phyloP scores from a whole-genome alignment of 1,140 invertebrate species.

The Polypedilum vanderplanki region DNA sequence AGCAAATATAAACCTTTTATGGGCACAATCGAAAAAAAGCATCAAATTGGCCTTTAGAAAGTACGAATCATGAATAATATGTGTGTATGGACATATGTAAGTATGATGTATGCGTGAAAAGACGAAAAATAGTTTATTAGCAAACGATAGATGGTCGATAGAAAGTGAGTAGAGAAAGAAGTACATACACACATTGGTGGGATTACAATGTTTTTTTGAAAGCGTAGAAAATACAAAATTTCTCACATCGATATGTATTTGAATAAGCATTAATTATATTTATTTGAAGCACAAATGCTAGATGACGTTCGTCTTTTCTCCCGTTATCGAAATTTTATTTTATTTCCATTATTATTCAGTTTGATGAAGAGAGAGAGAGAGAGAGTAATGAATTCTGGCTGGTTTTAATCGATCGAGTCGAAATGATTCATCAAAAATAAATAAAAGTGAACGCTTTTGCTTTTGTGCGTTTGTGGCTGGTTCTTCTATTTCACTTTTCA shows the following conservation, averaged over 20 bases:
- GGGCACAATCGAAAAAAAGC: conserved; percentile 4
- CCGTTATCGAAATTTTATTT: background rate
- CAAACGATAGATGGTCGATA: too few species aligned
- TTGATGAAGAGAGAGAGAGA: background rate
- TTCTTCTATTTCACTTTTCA: conserved; percentile 2
- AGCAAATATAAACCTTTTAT: background rate
- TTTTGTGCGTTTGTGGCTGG: background rate
- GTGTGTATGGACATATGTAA: background rate
- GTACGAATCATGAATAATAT: too few species aligned
- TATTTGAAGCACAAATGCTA: background rate
- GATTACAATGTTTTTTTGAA: background rate
- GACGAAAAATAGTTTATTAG: background rate
- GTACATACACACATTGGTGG: background rate
- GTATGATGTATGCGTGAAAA: background rate
- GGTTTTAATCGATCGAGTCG: background rate
- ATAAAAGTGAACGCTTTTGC: background rate
- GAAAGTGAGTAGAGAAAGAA: too few species aligned
- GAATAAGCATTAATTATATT: conserved; percentile 3
- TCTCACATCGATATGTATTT: background rate
- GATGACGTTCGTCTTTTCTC: background rate
- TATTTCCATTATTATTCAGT: background rate
- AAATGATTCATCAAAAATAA: background rate
- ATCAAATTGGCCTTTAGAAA: conserved; percentile 1
- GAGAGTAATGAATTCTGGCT: too few species aligned
- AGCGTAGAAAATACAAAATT: background rate